Evolutionary conservation across 2,888 invertebrate genomes (phyloP), one percentile per base, ranked within the genome.

Genomic region (Ptychoptera albimana): DNA sequence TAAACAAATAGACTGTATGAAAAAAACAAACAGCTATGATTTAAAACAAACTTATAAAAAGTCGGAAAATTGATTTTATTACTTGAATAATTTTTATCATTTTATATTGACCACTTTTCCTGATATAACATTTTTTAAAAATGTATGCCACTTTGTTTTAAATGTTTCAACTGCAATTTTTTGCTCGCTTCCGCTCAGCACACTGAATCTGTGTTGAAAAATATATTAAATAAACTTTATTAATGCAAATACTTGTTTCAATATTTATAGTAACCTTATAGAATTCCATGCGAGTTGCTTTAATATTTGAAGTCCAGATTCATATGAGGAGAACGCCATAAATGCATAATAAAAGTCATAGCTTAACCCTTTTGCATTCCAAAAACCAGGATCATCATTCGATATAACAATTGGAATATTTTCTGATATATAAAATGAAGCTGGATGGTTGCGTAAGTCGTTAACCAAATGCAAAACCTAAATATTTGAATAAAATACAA

Each of bases 341-440:
- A 79, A 78, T 2, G 73, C 73, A 54, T 75, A 69, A 57, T 79
- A 80, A 56, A 75, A 77, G 54, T 80, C 80, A 54, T 77, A 74
- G 51, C 74, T 76, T 1, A 80, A 56, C 0, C 68, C 77, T 35
- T 64, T 66, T 1, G 73, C 68, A 30, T 69, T 71, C 78, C 77
- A 80, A 11, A 74, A 66, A 1, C 74, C 72, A 0, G 79, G 78
- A 60, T 79, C 78, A 57, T 79, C 79, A 47, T 51, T 79, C 15
- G 75, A 70, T 36, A 80, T 66, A 1, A 80, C 74, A 2, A 78
- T 57, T 0, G 79, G 77, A 50, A 70, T 69, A 43, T 72, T 69
- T 34, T 69, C 60, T 1, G 77, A 67, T 46, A 79, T 61, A 9
- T 73, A 64, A 35, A 60, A 55, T 14, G 66, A 61, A 0, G 67